Evolutionary conservation across 2,113 vertebrate species (phyloP), one percentile per base, ranked within the genome.

Genomic region (Pandion haliaetus): DNA sequence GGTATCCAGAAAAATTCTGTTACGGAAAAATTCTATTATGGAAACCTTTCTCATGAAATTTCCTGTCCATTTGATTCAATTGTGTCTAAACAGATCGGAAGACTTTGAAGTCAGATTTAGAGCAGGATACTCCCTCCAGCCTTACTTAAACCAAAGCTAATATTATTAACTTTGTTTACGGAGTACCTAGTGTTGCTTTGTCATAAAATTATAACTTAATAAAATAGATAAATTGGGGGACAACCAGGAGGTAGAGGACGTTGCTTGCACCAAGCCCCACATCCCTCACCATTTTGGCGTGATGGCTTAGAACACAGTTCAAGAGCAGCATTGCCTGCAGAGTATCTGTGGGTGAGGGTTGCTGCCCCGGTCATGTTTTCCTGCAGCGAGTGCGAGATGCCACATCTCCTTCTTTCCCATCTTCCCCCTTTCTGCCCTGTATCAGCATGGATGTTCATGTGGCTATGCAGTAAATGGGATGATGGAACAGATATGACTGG

Each of bases 101-200:
- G 92, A 90, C 71, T 95, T 96, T 94, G 93, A 97, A 97, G 96
- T 84, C 81, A 86, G 94, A 96, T 82, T 95, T 92, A 96, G 88
- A 95, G 73, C 95, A 96, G 94, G 91, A 79, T 45, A 57, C 49
- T 90, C 57, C 61, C 83, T 94, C 65, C 83, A 97, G 83, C 65
- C 54, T 87, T 89, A 82, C 61, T 96, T 79, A 69, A 93, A 54
- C 34, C 4, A 5, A 79, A 44, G 31, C 14, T 95, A 95, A 97
- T 90, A 94, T 20, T 81, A 95, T 96, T 88, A 95, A 88, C 55
- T 21, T 91, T 55, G 18, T 67, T 92, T 88, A 92, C 59, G 36
- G 45, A 88, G 38, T 92, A 55, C 18, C 57, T 79, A 88, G 44
- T 44, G 42, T 34, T 74, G 44, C 52, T 89, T 91, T 86, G 19